Conservation (phyloP, 2,113 vertebrate species). For the Leucosticte australis region DNA sequence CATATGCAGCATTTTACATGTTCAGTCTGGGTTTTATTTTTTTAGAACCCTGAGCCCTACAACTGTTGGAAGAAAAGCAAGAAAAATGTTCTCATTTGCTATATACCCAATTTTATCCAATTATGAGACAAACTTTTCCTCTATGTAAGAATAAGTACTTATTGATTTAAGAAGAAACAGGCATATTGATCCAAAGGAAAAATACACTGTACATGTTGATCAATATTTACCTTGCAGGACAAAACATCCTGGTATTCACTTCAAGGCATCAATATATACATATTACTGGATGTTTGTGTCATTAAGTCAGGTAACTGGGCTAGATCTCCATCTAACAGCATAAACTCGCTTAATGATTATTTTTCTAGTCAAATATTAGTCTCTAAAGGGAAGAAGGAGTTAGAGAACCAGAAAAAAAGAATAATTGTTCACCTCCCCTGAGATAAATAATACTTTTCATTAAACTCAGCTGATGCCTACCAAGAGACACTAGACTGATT, state of each 20-base stretch:
- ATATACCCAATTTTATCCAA: neutral
- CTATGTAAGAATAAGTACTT: conserved; percentile 51
- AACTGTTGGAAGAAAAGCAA: neutral
- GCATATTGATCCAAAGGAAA: conserved; percentile 48
- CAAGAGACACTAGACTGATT: neutral
- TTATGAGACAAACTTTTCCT: conserved; percentile 42
- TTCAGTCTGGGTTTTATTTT: neutral
- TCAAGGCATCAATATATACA: conserved; percentile 50
- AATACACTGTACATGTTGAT: conserved; percentile 43
- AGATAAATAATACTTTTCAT: conserved; percentile 61
- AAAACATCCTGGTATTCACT: conserved; percentile 47
- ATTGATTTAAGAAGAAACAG: conserved; percentile 58
- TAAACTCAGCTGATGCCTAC: conserved; percentile 36
- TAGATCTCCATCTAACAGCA: conserved; percentile 23
- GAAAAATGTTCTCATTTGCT: conserved; percentile 33
- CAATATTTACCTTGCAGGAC: conserved; percentile 55
- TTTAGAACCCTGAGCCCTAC: neutral
- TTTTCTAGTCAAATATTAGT: conserved; percentile 41
- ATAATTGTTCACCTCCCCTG: conserved; percentile 54
- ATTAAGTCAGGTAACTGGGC: conserved; percentile 42
- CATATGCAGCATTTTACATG: neutral
- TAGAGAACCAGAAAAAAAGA: conserved; percentile 59
- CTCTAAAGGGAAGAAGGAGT: conserved; percentile 45
- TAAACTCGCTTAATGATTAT: conserved; percentile 44
- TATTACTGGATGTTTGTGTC: conserved; percentile 47